A percentile compares a stretch with the other conserved stretches of the same genome.
Conservation (phyloP, 2,888 invertebrate genomes). For the Cephus runcator region DNA sequence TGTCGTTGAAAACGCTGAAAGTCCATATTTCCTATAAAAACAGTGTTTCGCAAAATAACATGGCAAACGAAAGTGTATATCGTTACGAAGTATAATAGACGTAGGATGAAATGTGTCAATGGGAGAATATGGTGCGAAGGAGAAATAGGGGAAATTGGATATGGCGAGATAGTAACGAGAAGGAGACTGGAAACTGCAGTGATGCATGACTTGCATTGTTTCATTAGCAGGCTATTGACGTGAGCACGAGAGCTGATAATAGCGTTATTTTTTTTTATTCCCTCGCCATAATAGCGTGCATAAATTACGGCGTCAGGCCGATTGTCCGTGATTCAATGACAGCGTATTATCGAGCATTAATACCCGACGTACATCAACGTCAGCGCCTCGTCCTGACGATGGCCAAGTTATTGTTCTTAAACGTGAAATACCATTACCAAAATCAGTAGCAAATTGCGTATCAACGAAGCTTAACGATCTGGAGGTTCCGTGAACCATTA, state of each 20-base stretch:
- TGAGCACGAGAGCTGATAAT: slow-evolving; percentile 17
- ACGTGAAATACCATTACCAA: neutral
- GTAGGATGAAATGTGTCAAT: neutral
- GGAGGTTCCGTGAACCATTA: too few relatives aligned
- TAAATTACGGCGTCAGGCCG: slow-evolving; percentile 35
- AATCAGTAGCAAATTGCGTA: neutral
- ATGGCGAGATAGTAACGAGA: slow-evolving; percentile 21
- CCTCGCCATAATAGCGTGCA: slow-evolving; percentile 24
- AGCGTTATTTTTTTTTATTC: slow-evolving; percentile 14
- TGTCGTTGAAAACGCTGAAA: too few relatives aligned
- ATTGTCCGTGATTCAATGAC: slow-evolving; percentile 44
- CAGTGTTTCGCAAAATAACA: neutral
- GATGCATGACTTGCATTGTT: slow-evolving; percentile 36
- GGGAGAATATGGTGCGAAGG: neutral
- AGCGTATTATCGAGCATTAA: slow-evolving; percentile 39
- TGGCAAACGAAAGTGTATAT: neutral
- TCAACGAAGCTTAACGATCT: neutral
- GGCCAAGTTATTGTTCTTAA: neutral
- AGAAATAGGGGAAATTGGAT: slow-evolving; percentile 19
- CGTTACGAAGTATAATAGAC: neutral
- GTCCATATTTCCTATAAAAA: neutral
- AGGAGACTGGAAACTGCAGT: slow-evolving; percentile 23
- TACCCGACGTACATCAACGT: slow-evolving; percentile 17
- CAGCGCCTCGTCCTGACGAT: neutral
- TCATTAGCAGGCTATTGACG: slow-evolving; percentile 43